phyloP scores from a whole-genome alignment of 2,888 invertebrate species.

The Polietes domitor region DNA sequence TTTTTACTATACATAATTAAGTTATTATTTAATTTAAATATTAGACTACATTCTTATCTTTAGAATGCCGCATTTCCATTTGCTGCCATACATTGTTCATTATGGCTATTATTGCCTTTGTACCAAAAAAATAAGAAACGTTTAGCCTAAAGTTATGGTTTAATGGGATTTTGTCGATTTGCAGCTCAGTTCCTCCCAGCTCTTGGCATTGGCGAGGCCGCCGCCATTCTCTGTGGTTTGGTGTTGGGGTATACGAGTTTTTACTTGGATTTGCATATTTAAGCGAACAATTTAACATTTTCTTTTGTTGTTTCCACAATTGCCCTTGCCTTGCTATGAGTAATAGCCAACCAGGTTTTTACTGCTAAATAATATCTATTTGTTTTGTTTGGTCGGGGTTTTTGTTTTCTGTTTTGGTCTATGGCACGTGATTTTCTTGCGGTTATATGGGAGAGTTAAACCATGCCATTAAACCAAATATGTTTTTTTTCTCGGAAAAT shows the following conservation, averaged over 20 bases:
- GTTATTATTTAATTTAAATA: conserved; percentile 22
- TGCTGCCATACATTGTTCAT: background rate
- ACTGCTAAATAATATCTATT: conserved; percentile 17
- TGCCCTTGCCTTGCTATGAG: background rate
- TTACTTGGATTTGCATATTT: conserved; percentile 30
- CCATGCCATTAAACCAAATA: too few species aligned
- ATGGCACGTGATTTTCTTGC: conserved; percentile 52
- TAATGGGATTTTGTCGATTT: conserved; percentile 7
- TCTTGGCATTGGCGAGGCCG: background rate
- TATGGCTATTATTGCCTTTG: background rate
- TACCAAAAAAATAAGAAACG: background rate
- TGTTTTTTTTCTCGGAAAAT: too few species aligned
- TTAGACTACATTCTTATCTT: background rate
- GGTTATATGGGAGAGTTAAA: conserved; percentile 25
- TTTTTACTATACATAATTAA: conserved; percentile 4
- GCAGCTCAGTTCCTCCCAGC: background rate
- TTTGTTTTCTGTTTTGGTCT: background rate
- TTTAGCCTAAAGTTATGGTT: conserved; percentile 24
- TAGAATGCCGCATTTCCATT: background rate
- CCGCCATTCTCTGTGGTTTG: too few species aligned
- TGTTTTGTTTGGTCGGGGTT: background rate
- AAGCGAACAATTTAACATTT: conserved; percentile 28
- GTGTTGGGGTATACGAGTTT: background rate
- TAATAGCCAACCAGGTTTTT: conserved; percentile 24
- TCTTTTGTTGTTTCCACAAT: background rate